Conservation (phyloP, 2,113 vertebrate species). For the Rhinolophus sinicus region DNA sequence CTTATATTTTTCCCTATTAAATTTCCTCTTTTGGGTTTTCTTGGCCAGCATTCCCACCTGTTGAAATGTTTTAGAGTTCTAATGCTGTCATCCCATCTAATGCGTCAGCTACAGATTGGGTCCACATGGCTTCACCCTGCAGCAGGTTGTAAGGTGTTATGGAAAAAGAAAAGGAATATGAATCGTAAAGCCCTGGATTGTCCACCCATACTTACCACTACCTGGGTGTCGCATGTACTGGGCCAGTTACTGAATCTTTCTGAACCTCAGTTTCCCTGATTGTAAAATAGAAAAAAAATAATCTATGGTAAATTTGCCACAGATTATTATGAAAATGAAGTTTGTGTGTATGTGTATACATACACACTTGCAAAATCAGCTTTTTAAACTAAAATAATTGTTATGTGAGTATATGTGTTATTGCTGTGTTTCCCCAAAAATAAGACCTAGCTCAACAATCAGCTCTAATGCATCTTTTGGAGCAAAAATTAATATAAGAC, state of each 20-base stretch:
- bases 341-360: background rate
- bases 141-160: background rate
- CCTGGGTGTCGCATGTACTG: background rate
- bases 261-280: background rate
- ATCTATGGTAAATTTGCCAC: background rate
- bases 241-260: background rate
- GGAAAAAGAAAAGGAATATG: background rate
- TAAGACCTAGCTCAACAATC: no score
- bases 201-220: background rate
- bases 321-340: background rate
- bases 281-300: background rate
- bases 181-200: background rate
- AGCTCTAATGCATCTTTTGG: no score
- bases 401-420: background rate
- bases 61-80: conserved; percentile 42
- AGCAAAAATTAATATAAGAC: no score
- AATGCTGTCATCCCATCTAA: background rate
- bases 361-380: background rate
- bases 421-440: no score
- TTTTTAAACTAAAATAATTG: conserved; percentile 9
- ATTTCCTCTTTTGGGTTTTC: conserved; percentile 45
- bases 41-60: conserved; percentile 37
- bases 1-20: conserved; percentile 5
- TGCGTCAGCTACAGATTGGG: background rate
- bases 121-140: background rate